Conservation (phyloP, 2,113 vertebrate species). For the Chaetodon trifascialis region DNA sequence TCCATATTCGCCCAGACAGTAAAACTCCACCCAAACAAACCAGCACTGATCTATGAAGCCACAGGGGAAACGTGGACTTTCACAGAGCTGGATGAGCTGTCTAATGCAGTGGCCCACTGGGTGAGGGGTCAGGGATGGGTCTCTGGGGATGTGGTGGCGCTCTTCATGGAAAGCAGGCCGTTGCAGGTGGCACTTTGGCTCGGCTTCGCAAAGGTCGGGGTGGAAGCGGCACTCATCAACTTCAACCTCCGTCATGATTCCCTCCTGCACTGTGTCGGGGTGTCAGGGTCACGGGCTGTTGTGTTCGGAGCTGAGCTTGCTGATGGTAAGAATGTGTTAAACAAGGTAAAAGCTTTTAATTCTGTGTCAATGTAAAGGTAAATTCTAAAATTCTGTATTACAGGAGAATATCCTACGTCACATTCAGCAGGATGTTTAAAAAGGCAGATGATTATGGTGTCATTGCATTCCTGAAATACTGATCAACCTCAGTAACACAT, state of each 20-base stretch:
- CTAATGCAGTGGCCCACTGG: constrained; percentile 87
- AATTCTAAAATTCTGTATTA: not conserved
- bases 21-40: constrained; percentile 84
- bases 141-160: constrained; percentile 88
- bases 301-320: constrained; percentile 90
- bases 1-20: constrained; percentile 87
- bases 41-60: constrained; percentile 89
- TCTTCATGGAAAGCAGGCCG: constrained; percentile 92
- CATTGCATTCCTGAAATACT: not conserved
- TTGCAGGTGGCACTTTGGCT: constrained; percentile 93
- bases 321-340: constrained; percentile 80
- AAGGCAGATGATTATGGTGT: not conserved
- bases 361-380: not conserved
- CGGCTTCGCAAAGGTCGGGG: constrained; percentile 89
- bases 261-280: constrained; percentile 87
- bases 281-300: constrained; percentile 86
- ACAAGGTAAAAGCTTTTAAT: not conserved
- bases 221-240: constrained; percentile 91
- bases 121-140: constrained; percentile 85
- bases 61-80: constrained; percentile 90
- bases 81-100: constrained; percentile 85
- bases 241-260: constrained; percentile 89
- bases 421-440: not conserved
- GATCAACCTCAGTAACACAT: not conserved
- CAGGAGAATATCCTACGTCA: too few species aligned